These are phyloP conservation scores for Masticophis lateralis DNA, from an alignment of 2,797 vertebrate species.

Conservation along the genomic window DNA sequence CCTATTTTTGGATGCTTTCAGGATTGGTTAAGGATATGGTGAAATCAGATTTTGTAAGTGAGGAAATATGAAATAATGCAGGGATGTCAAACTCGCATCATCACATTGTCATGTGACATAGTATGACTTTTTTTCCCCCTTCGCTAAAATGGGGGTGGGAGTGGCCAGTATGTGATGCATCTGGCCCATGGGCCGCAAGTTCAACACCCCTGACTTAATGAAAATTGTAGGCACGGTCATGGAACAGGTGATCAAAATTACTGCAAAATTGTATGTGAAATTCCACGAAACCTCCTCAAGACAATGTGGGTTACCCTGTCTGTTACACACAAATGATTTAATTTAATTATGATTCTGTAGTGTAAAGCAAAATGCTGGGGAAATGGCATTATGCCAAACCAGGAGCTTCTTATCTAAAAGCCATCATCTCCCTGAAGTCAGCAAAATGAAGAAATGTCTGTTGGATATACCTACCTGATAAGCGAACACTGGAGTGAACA, in stretches of 20 bases:
- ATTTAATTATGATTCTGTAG: slow-evolving; percentile 54
- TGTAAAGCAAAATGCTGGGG: slow-evolving; percentile 37
- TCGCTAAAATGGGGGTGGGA: too few species aligned
- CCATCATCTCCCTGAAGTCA: slow-evolving; percentile 38
- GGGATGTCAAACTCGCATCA: too few species aligned
- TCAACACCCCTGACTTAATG: background rate
- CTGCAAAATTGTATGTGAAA: slow-evolving; percentile 33
- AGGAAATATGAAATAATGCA: background rate
- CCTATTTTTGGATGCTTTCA: background rate
- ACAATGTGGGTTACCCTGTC: background rate
- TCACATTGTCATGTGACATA: too few species aligned
- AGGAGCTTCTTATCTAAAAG: slow-evolving; percentile 44
- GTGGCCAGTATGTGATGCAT: too few species aligned
- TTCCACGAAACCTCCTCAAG: slow-evolving; percentile 50
- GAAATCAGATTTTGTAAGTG: background rate
- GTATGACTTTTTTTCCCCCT: too few species aligned
- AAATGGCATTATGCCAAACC: slow-evolving; percentile 36
- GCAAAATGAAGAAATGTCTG: slow-evolving; percentile 39
- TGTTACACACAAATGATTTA: slow-evolving; percentile 45
- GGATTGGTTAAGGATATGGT: background rate
- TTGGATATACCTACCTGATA: slow-evolving; percentile 47
- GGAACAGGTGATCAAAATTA: background rate
- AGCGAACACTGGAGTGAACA: slow-evolving; percentile 32
- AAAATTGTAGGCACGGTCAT: background rate
- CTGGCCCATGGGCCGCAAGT: rapidly evolving